Percentiles rank a stretch among this genome's conserved stretches.
These are phyloP conservation scores for Microdon myrmicae DNA, from an alignment of 2,888 invertebrate genomes.

Conservation along the genomic window DNA sequence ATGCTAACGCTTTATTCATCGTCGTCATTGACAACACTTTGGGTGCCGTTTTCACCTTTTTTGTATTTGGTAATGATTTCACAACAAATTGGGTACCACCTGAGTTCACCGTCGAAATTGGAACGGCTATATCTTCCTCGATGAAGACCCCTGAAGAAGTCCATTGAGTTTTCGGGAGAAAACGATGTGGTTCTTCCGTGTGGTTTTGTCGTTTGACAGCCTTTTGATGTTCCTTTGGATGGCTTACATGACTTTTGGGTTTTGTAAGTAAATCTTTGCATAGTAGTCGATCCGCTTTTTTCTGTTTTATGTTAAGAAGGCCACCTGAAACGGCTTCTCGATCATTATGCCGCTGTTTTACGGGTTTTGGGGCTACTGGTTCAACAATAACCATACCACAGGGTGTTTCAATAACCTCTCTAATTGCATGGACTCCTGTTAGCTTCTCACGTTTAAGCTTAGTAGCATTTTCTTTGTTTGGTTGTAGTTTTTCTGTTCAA, in stretches of 20 bases:
- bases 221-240: too few species aligned
- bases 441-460: neutral
- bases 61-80: slow-evolving; percentile 25
- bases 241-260: too few species aligned
- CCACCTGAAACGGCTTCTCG: slow-evolving; percentile 11
- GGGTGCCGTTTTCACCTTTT: slow-evolving; percentile 16
- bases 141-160: slow-evolving; percentile 55
- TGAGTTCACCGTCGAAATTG: slow-evolving; percentile 16
- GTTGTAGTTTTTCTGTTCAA: slow-evolving; percentile 36
- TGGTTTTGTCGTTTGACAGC: slow-evolving; percentile 46
- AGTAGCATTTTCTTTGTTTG: slow-evolving; percentile 33
- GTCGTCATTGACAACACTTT: slow-evolving; percentile 4
- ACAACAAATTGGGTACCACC: slow-evolving; percentile 49
- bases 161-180: slow-evolving; percentile 56
- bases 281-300: too few species aligned
- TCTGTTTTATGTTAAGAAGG: too few species aligned
- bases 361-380: slow-evolving; percentile 57
- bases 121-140: slow-evolving; percentile 51
- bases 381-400: slow-evolving; percentile 61
- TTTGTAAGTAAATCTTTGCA: too few species aligned
- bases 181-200: slow-evolving; percentile 36
- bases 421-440: neutral
- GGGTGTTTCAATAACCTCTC: slow-evolving; percentile 46
- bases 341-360: slow-evolving; percentile 7
- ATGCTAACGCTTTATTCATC: slow-evolving; percentile 41